phyloP scores from a whole-genome alignment of 2,888 invertebrate species.

The Ferdinandea cuprea region DNA sequence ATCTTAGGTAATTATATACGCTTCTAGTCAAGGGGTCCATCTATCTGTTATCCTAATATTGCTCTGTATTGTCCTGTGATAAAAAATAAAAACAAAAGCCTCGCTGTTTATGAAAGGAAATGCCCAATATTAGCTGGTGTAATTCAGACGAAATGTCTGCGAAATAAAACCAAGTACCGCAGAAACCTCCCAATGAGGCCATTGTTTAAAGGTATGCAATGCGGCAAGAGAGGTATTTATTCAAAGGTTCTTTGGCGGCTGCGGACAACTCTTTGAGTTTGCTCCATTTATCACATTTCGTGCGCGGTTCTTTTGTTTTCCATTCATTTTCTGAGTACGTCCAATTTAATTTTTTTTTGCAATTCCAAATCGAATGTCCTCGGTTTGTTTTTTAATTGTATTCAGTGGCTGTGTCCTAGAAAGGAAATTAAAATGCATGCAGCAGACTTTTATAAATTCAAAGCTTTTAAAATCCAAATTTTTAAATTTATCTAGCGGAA shows the following conservation, averaged over 20 bases:
- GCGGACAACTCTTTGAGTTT: slow-evolving; percentile 46
- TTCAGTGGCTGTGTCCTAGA: not conserved
- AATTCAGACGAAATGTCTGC: slow-evolving; percentile 70
- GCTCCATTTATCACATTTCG: slow-evolving; percentile 53
- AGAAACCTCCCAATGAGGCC: slow-evolving; percentile 59
- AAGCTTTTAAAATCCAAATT: too few relatives aligned
- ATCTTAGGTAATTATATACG: not conserved
- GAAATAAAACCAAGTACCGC: slow-evolving; percentile 38
- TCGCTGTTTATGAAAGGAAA: slow-evolving; percentile 51
- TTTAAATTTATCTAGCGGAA: too few relatives aligned
- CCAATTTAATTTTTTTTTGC: slow-evolving; percentile 31
- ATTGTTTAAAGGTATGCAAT: slow-evolving; percentile 54
- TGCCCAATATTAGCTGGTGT: slow-evolving; percentile 66
- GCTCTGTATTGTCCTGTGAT: slow-evolving; percentile 10
- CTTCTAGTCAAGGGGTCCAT: slow-evolving; percentile 23
- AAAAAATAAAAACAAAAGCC: slow-evolving; percentile 60
- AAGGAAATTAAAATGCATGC: too few relatives aligned
- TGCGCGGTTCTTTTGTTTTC: slow-evolving; percentile 51
- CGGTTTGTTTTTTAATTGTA: not conserved
- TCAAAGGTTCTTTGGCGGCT: slow-evolving; percentile 62
- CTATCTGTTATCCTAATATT: slow-evolving; percentile 37
- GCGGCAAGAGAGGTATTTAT: slow-evolving; percentile 39
- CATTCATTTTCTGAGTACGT: slow-evolving; percentile 29
- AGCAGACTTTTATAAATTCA: too few relatives aligned
- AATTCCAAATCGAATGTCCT: not conserved